Evolutionary conservation across 1,140 invertebrate species (phyloP), one percentile per base, ranked within the genome.

Genomic region (Drosophila cardini): DNA sequence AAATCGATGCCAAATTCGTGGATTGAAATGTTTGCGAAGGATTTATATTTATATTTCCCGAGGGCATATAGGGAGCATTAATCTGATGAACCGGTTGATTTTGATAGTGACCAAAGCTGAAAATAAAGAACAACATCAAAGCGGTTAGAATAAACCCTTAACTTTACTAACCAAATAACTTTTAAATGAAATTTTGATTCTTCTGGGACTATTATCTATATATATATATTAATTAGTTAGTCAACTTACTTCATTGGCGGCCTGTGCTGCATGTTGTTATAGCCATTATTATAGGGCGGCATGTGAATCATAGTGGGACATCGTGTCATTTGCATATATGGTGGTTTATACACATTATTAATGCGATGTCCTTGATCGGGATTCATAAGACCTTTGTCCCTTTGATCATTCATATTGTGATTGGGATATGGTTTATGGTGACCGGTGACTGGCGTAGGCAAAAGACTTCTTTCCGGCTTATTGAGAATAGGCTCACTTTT

Each of bases 1-100:
- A 92, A 57, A 91, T 91, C 15, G 91, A 91, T 6, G 90, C 89
- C 57, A 92, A 74, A 70, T 90, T 85, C 5, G 73, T 64, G 16
- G 85, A 90, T 50, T 73, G 84, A 89, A 89, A 87, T 15, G 68
- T 42, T 78, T 89, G 84, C 13, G 76, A 50, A 16, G 87, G 72
- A 56, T 78, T 89, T 16, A 87, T 80, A 32, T 84, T 89, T 11
- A 87, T 84, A 48, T 76, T 65, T 34, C 68, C 80, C n/a, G 76
- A 9, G 7, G 84, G 11, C 45, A 82, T 75, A 79, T 84, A 87
- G 32, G 73, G 18, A 11, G 84, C 10, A 48, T 65, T 81, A 30
- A 87, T 89, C 32, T 67, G 80, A 73, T 89, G 84, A 6, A 87
- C 72, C 16, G 80, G 61, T 65, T 80, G 83, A 45, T 71, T 89